phyloP scores from a whole-genome alignment of 2,797 vertebrate species.

The Syngnathus acus region DNA sequence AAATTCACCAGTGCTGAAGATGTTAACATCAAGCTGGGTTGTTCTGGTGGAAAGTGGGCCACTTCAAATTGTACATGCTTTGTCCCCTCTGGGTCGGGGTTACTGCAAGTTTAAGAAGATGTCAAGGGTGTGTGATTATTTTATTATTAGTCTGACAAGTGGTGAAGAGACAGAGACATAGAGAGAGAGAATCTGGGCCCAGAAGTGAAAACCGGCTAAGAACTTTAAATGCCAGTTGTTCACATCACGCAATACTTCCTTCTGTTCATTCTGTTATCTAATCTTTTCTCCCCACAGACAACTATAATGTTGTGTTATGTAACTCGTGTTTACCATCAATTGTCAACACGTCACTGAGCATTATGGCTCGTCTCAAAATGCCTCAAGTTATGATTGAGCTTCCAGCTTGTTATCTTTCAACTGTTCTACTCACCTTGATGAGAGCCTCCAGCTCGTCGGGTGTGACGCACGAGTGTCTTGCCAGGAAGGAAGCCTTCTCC shows the following conservation, averaged over 20 bases:
- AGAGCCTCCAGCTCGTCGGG: conserved; percentile 81
- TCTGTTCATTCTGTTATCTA: background rate
- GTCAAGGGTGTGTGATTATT: background rate
- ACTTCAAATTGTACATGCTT: conserved; percentile 18
- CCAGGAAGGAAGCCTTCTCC: conserved; percentile 86
- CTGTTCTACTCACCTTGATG: conserved; percentile 78
- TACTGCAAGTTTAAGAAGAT: conserved; percentile 25
- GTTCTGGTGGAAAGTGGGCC: conserved; percentile 38
- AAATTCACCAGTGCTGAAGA: conserved; percentile 19
- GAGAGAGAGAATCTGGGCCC: background rate
- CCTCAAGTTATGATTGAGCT: conserved; percentile 22
- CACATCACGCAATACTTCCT: background rate
- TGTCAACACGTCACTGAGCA: conserved; percentile 28
- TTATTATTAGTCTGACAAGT: conserved; percentile 2
- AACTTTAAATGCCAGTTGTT: conserved; percentile 4
- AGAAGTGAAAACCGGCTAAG: conserved; percentile 8
- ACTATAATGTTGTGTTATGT: conserved; percentile 17
- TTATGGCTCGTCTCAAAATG: conserved; percentile 15
- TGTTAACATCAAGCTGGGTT: conserved; percentile 26
- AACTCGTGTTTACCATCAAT: conserved; percentile 11
- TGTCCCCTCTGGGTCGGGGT: conserved; percentile 28
- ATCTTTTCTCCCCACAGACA: background rate
- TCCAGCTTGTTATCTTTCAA: conserved; percentile 15
- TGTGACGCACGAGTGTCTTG: conserved; percentile 81
- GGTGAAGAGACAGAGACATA: background rate